These are phyloP conservation scores for Mus minutoides DNA, from an alignment of 2,797 vertebrate species.

Conservation along the genomic window DNA sequence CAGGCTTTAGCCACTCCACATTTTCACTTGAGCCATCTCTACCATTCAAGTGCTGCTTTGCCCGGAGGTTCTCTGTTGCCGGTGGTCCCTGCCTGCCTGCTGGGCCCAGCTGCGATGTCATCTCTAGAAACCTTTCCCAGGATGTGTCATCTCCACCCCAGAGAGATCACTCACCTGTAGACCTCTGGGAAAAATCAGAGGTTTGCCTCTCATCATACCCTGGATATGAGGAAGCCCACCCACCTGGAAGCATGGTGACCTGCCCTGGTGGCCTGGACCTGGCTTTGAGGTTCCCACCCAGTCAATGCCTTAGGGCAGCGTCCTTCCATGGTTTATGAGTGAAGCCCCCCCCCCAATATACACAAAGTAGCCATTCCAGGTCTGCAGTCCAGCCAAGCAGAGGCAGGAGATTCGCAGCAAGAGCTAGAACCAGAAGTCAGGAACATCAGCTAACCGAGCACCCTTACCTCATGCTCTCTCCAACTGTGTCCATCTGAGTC, in stretches of 20 bases:
- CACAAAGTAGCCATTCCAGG: slow-evolving; percentile 49
- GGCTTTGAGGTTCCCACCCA: background rate
- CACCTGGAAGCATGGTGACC: background rate
- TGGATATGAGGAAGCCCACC: background rate
- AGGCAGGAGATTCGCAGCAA: background rate
- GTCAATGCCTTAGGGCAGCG: background rate
- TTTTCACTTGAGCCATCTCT: background rate
- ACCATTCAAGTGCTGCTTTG: background rate
- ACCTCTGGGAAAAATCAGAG: no score
- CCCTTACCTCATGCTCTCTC: background rate
- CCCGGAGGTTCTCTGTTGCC: background rate
- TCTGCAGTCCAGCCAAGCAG: no score
- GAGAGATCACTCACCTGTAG: background rate
- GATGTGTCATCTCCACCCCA: rapidly evolving
- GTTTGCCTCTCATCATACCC: background rate
- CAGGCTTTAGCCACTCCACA: background rate
- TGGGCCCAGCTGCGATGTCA: background rate
- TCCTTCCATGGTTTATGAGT: background rate
- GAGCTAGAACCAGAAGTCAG: background rate
- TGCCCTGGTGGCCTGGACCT: background rate
- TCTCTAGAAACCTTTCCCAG: background rate
- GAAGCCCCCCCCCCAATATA: rapidly evolving
- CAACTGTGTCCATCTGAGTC: background rate
- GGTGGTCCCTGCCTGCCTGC: background rate
- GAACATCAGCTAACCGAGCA: background rate